Percentiles rank a stretch among this genome's conserved stretches.
Evolutionary conservation across 2,888 invertebrate genomes (phyloP).

Genomic region (Apamea monoglypha): DNA sequence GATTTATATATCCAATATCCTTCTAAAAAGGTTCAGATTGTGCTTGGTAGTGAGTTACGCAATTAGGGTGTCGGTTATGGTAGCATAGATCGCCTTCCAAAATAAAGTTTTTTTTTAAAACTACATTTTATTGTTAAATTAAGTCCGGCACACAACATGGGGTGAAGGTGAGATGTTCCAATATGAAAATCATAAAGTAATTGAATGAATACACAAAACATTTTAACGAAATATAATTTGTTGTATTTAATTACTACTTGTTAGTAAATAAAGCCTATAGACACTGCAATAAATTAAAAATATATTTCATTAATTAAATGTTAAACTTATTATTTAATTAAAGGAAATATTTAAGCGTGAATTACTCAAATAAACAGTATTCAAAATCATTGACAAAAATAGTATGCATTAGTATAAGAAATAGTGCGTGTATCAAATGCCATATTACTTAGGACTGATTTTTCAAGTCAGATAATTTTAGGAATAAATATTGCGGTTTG

Average conservation of each 20-base stretch:
- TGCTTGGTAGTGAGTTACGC: not conserved
- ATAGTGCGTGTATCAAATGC: slow-evolving; percentile 32
- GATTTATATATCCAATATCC: not conserved
- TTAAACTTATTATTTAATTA: slow-evolving; percentile 9
- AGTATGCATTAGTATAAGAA: not conserved
- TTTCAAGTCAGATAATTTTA: no score
- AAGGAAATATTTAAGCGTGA: slow-evolving; percentile 13
- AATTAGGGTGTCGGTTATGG: not conserved
- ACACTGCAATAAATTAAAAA: slow-evolving; percentile 61
- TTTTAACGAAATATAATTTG: slow-evolving; percentile 54
- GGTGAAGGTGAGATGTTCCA: not conserved
- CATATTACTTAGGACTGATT: not conserved
- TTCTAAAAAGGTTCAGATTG: not conserved
- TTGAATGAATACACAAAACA: slow-evolving; percentile 19
- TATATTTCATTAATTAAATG: slow-evolving; percentile 9
- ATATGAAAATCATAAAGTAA: not conserved
- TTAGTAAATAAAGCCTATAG: slow-evolving; percentile 46
- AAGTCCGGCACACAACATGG: not conserved
- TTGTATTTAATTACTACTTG: slow-evolving; percentile 10
- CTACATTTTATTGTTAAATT: not conserved
- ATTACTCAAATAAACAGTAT: not conserved
- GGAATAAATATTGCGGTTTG: no score
- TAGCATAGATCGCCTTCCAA: not conserved
- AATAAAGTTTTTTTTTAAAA: not conserved
- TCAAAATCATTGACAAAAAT: slow-evolving; percentile 13